Evolutionary conservation across 35 echinoderm and acorn worm species (phyloP).

Genomic region (Apostichopus parvimensis): DNA sequence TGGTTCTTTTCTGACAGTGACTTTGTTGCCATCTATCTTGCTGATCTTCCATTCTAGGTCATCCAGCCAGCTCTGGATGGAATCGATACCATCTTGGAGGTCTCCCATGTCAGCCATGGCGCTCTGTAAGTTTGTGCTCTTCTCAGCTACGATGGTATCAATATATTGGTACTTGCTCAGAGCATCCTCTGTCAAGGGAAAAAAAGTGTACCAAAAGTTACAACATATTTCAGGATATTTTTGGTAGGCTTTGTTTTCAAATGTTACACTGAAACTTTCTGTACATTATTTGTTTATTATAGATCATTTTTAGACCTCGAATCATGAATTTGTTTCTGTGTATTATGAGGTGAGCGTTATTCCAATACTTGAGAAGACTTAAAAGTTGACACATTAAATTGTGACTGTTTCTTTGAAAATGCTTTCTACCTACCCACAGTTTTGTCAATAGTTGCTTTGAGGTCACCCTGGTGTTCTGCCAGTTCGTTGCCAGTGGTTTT

Average conservation of each 20-base stretch:
- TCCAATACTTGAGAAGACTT: too few relatives aligned
- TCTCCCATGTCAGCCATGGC: conserved; percentile 88
- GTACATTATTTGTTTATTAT: too few relatives aligned
- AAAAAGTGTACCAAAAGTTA: neutral
- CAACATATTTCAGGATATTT: too few relatives aligned
- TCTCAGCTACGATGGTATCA: conserved; percentile 59
- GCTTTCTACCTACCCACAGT: conserved; percentile 75
- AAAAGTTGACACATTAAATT: too few relatives aligned
- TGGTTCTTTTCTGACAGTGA: conserved; percentile 88
- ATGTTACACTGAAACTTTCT: too few relatives aligned
- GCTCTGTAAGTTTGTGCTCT: conserved; percentile 66
- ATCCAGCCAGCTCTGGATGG: conserved; percentile 83
- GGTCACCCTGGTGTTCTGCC: conserved; percentile 71
- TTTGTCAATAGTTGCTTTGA: conserved; percentile 78
- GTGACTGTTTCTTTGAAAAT: too few relatives aligned
- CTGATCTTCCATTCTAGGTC: conserved; percentile 75
- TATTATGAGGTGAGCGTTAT: too few relatives aligned
- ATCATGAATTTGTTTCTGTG: too few relatives aligned
- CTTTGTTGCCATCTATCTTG: conserved; percentile 76
- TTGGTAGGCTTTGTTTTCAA: too few relatives aligned
- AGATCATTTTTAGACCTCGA: too few relatives aligned
- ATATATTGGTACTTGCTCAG: conserved; percentile 79
- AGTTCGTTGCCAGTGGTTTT: conserved; percentile 82
- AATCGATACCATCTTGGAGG: conserved; percentile 75
- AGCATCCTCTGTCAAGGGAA: conserved; percentile 62